A percentile compares a stretch with the other conserved stretches of the same genome.
These are phyloP conservation scores for Lepidocyrtinus sp. DNA, from an alignment of 2,888 invertebrate species.

Conservation along the genomic window DNA sequence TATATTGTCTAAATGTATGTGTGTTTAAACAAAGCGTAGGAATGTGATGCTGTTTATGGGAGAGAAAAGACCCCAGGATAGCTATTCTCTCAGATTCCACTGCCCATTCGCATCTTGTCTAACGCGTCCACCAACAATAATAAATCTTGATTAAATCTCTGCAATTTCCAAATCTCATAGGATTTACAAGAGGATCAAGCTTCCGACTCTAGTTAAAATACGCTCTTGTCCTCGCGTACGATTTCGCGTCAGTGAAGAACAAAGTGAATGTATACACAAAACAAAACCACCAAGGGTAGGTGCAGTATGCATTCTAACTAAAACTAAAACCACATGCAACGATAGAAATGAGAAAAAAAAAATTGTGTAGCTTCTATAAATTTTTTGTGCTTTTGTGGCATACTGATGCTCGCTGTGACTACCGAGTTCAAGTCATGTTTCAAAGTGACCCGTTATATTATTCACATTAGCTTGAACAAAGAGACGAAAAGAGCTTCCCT, in stretches of 20 bases:
- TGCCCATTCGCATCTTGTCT: background rate
- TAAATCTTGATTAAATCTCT: constrained; percentile 56
- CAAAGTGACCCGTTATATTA: constrained; percentile 29
- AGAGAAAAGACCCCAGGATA: too few relatives aligned
- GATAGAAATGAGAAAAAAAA: too few relatives aligned
- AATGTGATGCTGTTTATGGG: too few relatives aligned
- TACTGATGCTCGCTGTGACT: background rate
- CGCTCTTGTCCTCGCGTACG: background rate
- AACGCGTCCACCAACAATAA: background rate
- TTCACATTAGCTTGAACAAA: constrained; percentile 17
- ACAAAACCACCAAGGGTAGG: background rate
- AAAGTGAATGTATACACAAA: too few relatives aligned
- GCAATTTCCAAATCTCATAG: constrained; percentile 45
- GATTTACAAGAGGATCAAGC: constrained; percentile 24
- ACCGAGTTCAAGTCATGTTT: constrained; percentile 11
- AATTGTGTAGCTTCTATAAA: too few relatives aligned
- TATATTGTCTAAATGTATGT: too few relatives aligned
- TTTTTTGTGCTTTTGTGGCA: too few relatives aligned
- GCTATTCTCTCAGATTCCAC: background rate
- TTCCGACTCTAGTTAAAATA: too few relatives aligned
- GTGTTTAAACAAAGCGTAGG: too few relatives aligned
- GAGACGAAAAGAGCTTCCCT: constrained; percentile 1
- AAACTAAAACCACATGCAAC: too few relatives aligned
- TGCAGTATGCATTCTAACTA: constrained; percentile 1
- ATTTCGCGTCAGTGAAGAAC: constrained; percentile 1